These are phyloP conservation scores for Cantharis rustica DNA, from an alignment of 2,888 invertebrate genomes.

Conservation along the genomic window DNA sequence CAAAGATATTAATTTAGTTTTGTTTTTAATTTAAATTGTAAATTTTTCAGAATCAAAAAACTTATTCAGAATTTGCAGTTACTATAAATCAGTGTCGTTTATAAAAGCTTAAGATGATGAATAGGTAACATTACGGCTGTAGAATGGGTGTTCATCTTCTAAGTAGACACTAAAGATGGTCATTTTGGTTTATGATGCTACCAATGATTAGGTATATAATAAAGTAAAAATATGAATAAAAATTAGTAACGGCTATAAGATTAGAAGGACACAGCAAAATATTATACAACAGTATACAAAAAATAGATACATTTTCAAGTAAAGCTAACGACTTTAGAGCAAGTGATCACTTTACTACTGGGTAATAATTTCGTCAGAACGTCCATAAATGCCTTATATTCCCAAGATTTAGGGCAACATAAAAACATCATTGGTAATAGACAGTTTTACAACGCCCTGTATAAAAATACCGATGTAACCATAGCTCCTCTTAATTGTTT, in stretches of 20 bases:
- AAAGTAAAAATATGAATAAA: background rate
- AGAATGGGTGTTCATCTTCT: background rate
- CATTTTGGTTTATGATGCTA: background rate
- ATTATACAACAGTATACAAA: background rate
- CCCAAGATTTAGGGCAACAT: slow-evolving; percentile 37
- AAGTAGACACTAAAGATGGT: background rate
- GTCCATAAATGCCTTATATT: slow-evolving; percentile 38
- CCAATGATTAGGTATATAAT: background rate
- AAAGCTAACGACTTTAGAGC: slow-evolving; percentile 9
- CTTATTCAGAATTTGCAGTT: background rate
- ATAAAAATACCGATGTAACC: slow-evolving; percentile 12
- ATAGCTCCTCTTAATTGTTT: slow-evolving; percentile 33
- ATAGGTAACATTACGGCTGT: background rate
- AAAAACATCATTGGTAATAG: slow-evolving; percentile 34
- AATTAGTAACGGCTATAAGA: background rate
- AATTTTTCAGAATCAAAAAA: background rate
- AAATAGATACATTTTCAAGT: background rate
- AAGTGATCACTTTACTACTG: slow-evolving; percentile 38
- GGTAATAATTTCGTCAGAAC: slow-evolving; percentile 37
- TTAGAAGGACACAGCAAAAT: background rate
- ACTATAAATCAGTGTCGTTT: background rate
- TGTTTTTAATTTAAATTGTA: background rate
- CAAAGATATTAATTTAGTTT: background rate
- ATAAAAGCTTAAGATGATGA: background rate
- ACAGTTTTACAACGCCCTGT: slow-evolving; percentile 32